A percentile compares a stretch with the other conserved stretches of the same genome.
These are phyloP conservation scores for Tenthredo amoena DNA, from an alignment of 2,888 invertebrate genomes.

Conservation along the genomic window DNA sequence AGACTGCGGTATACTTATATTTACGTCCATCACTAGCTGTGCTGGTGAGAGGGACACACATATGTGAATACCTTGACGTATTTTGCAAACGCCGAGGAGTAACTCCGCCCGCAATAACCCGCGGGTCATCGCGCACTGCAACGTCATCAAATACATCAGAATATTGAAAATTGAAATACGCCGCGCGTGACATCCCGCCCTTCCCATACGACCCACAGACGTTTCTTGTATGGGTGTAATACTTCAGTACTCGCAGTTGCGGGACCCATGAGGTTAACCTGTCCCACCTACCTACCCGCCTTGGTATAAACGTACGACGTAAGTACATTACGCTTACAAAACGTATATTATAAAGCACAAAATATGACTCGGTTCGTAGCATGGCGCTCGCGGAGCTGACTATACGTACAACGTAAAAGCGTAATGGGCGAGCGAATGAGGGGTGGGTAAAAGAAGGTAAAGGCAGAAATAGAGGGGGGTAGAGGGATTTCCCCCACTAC, in stretches of 20 bases:
- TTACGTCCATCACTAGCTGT: not conserved
- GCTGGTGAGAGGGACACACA: not conserved
- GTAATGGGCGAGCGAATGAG: conserved; percentile 56
- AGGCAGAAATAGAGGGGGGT: conserved; percentile 58
- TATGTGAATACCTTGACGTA: not conserved
- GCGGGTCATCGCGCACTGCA: not conserved
- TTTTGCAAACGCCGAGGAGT: not conserved
- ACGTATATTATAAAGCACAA: conserved; percentile 33
- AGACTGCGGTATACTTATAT: not conserved
- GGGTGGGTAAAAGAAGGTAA: conserved; percentile 59
- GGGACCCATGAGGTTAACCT: conserved; percentile 15
- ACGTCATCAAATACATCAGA: conserved; percentile 20
- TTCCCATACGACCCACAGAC: not conserved
- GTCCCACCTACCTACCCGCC: not conserved
- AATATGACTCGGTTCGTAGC: conserved; percentile 43
- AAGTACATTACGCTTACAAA: conserved; percentile 11
- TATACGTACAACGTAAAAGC: conserved; percentile 54
- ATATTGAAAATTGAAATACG: conserved; percentile 36
- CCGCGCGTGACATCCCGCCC: conserved; percentile 25
- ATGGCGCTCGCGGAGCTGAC: conserved; percentile 35
- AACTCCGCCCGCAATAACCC: conserved; percentile 19
- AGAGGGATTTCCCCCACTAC: conserved; percentile 68
- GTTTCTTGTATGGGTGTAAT: not conserved
- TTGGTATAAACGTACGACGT: not conserved
- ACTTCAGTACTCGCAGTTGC: not conserved